Conservation (phyloP, 2,888 invertebrate genomes). For the Dynastes tityus region DNA sequence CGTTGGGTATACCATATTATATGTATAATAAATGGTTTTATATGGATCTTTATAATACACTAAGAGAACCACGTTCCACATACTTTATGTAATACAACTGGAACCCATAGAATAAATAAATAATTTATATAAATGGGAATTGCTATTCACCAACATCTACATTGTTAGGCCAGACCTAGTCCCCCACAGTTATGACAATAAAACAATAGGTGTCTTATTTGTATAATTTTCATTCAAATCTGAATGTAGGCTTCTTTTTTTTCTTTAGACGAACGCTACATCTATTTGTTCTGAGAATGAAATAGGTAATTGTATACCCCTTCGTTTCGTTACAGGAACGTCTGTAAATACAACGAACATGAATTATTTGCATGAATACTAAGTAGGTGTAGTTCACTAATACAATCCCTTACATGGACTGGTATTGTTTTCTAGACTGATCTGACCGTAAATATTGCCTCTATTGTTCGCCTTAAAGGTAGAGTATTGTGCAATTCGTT, state of each 20-base stretch:
- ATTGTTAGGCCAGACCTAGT: constrained; percentile 5
- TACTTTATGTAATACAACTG: neutral
- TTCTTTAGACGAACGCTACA: neutral
- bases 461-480: constrained; percentile 17
- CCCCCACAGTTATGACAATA: constrained; percentile 3
- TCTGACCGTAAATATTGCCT: constrained; percentile 11
- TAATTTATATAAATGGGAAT: constrained; percentile 24
- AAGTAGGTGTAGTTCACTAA: constrained; percentile 39
- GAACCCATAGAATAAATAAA: constrained; percentile 18
- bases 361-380: constrained; percentile 35
- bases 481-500: neutral
- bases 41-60: neutral
- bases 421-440: constrained; percentile 17
- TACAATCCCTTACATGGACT: constrained; percentile 25
- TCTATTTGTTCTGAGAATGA: constrained; percentile 38
- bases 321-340: constrained; percentile 11
- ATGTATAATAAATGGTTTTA: neutral
- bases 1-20: neutral
- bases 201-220: constrained; percentile 41
- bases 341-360: constrained; percentile 28
- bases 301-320: constrained; percentile 6
- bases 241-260: constrained; percentile 6
- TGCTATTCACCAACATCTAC: constrained; percentile 25
- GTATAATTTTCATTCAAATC: constrained; percentile 38
- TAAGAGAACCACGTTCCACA: neutral